Evolutionary conservation across 1,140 invertebrate species (phyloP), one percentile per base, ranked within the genome.

Genomic region (Whitmania pigra): DNA sequence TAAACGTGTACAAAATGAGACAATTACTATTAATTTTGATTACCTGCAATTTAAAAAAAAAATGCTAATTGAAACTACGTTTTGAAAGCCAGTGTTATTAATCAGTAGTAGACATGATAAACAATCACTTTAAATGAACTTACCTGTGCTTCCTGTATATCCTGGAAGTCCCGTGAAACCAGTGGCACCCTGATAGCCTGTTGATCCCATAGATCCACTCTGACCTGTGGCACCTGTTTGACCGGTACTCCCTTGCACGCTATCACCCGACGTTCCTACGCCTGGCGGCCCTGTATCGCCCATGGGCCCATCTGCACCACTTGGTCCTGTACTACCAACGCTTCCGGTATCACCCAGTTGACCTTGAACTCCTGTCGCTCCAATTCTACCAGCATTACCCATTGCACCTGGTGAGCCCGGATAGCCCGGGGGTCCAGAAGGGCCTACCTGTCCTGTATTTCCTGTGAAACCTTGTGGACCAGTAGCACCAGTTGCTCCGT

Each of bases 131-230:
- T 0, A 49, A 49, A 3, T 49, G 9, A 11, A 49, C 1, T 49
- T 49, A 49, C 43, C 43, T 49, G 43, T 17, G 15, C 7, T 31
- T 20, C 57, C 57, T 25, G 57, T 4, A 31, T 11, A 2, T 63
- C 57, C 57, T n/a, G 57, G 29, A 63, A 63, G 29, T 63, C 67
- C 67, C 9, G 18, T 22, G 7, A 36, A 31, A n/a, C 67, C 67
- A 5, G 25, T 25, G 18, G 25, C 25, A 68, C 67, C 67, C 25
- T 25, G 67, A 15, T 15, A 0, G 22, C 67, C 67, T 1, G 4
- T 68, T n/a, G 67, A 27, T 40, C 67, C 67, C 3, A n/a, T 68
- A 31, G 25, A 29, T 68, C 67, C 67, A 43, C n/a, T 68, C 40
- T 22, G 22, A 43, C 67, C 67, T 7, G 67, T 68, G 25, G 11